Base-by-base conservation (phyloP, 1,140 invertebrate species). In the Delia radicum region DNA sequence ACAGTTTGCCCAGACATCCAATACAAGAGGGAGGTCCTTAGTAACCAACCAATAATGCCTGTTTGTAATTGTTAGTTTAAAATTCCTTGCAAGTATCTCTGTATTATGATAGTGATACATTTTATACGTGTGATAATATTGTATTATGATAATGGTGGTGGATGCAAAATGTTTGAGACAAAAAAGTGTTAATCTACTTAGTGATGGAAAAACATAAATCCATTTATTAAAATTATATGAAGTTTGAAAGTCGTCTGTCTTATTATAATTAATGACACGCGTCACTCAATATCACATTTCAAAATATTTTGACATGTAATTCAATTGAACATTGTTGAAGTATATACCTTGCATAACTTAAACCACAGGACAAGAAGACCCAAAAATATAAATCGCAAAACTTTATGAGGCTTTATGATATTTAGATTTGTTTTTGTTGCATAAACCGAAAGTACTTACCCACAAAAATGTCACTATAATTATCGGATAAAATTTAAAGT, bases 281-380 rank as follows among this genome's bases (percentile, higher is more conserved):
- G 33, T 4, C 42, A 37, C 21, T 29, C 21, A 69, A 65, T 75
- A 75, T 75, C 65, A 26, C 27, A 75, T 75, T 75, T 72, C 74
- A 75, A 71, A 75, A 75, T 75, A 75, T 75, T 75, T 75, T 75
- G 74, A 75, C 67, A 61, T 62, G n/a, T 31, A 31, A 31, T 55
- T 21, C 48, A 6, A 67, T 13, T 72, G 42, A 31, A 24, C 15
- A 31, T 71, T 18, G 10, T 21, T 42, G n/a, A 42, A 42, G n/a
- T n/a, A n/a, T n/a, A n/a, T n/a, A n/a, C n/a, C n/a, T n/a, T n/a
- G n/a, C n/a, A n/a, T n/a, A n/a, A n/a, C n/a, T n/a, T n/a, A n/a
- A n/a, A n/a, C n/a, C n/a, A n/a, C n/a, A n/a, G n/a, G n/a, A n/a
- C n/a, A n/a, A n/a, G n/a, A n/a, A n/a, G n/a, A n/a, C n/a, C n/a